phyloP scores from a whole-genome alignment of 2,888 invertebrate genomes.

The Acronicta alni region DNA sequence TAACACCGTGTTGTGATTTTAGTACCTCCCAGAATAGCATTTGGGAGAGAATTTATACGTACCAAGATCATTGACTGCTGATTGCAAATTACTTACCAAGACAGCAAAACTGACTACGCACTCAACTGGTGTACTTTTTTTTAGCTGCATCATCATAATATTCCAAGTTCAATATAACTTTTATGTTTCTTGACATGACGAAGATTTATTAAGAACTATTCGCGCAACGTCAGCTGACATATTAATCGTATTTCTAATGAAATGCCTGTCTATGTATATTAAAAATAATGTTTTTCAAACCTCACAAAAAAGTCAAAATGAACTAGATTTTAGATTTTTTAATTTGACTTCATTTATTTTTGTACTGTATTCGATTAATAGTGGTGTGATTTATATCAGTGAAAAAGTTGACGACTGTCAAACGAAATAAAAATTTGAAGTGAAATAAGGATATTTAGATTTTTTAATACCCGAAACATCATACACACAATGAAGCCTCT shows the following conservation, averaged over 20 bases:
- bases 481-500: too few relatives aligned
- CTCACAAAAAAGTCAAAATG: background rate
- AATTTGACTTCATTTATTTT: conserved; percentile 19
- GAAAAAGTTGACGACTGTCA: too few relatives aligned
- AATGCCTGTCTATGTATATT: conserved; percentile 3
- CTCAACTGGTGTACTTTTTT: conserved; percentile 10
- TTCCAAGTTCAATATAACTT: conserved; percentile 15
- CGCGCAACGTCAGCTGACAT: conserved; percentile 27
- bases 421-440: too few relatives aligned
- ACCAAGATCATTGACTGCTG: background rate
- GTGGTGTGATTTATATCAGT: too few relatives aligned
- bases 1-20: too few relatives aligned
- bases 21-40: too few relatives aligned
- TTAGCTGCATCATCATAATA: conserved; percentile 14
- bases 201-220: conserved; percentile 27
- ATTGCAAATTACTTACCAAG: background rate
- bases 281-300: background rate
- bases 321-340: background rate
- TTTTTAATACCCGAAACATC: too few relatives aligned
- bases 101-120: background rate
- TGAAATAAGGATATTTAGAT: too few relatives aligned
- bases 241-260: conserved; percentile 13
- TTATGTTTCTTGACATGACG: conserved; percentile 28
- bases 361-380: too few relatives aligned
- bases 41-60: background rate